These are phyloP conservation scores for Ceratosolen solmsi DNA, from an alignment of 1,140 invertebrate species.

Conservation along the genomic window DNA sequence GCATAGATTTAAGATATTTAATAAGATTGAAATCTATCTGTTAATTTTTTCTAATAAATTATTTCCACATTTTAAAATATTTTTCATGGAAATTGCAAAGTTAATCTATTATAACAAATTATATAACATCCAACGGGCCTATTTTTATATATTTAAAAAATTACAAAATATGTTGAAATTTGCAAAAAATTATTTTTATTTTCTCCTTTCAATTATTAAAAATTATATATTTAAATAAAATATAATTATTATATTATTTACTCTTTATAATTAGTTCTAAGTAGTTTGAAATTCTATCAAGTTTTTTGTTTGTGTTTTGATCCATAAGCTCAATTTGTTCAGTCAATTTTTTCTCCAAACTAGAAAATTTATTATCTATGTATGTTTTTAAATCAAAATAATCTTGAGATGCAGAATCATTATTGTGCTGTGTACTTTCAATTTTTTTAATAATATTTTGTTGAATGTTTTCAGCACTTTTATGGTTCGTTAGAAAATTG, in stretches of 20 bases:
- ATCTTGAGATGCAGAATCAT: conserved; percentile 26
- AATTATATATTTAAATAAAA: conserved; percentile 21
- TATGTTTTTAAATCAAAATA: conserved; percentile 55
- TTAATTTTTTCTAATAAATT: conserved; percentile 41
- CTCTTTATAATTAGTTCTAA: conserved; percentile 47
- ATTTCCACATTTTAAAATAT: conserved; percentile 43
- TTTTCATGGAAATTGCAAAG: conserved; percentile 29
- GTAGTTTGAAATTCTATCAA: conserved; percentile 62
- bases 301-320: conserved; percentile 61
- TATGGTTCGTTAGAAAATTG: background rate
- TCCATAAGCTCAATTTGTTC: conserved; percentile 63
- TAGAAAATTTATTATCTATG: conserved; percentile 66
- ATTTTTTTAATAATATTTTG: background rate
- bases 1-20: conserved; percentile 19
- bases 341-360: conserved; percentile 66
- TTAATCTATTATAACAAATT: conserved; percentile 17
- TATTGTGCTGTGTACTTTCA: conserved; percentile 19
- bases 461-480: background rate
- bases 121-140: conserved; percentile 2
- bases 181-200: conserved; percentile 33
- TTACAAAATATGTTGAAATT: conserved; percentile 24
- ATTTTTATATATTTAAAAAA: conserved; percentile 47
- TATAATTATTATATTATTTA: conserved; percentile 6
- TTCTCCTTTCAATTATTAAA: background rate
- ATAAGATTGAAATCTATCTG: conserved; percentile 20